Conservation (phyloP, 2,888 invertebrate genomes). For the Drosophila nr. medialis region DNA sequence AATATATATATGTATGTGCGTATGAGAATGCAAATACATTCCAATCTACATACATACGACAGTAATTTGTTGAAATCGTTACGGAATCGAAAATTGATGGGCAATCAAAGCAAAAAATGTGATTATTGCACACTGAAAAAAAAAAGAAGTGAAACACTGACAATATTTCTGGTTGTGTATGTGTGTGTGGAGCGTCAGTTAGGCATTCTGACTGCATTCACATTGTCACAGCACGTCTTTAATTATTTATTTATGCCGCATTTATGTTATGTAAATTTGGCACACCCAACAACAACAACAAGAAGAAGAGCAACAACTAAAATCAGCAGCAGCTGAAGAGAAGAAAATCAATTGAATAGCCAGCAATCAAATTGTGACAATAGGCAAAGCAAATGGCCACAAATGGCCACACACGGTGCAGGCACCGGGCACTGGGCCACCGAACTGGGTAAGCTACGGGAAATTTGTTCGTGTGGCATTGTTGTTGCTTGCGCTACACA, state of each 20-base stretch:
- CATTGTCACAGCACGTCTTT: slow-evolving; percentile 72
- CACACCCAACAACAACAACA: slow-evolving; percentile 41
- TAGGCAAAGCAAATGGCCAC: slow-evolving; percentile 48
- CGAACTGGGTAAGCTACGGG: slow-evolving; percentile 33
- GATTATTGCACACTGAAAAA: slow-evolving; percentile 7
- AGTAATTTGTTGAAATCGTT: slow-evolving; percentile 20
- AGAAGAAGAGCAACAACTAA: slow-evolving; percentile 39
- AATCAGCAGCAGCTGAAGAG: slow-evolving; percentile 38
- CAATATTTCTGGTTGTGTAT: not conserved
- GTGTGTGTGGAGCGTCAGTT: not conserved
- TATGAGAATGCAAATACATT: too few relatives aligned
- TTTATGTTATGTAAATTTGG: slow-evolving; percentile 81
- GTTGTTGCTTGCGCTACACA: slow-evolving; percentile 24
- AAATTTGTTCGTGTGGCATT: slow-evolving; percentile 5
- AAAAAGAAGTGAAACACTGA: slow-evolving; percentile 4
- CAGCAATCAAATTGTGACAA: slow-evolving; percentile 60
- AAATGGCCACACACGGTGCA: slow-evolving; percentile 41
- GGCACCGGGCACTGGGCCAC: not conserved
- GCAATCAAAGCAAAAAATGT: slow-evolving; percentile 10
- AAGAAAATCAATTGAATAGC: slow-evolving; percentile 70
- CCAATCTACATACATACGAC: not conserved
- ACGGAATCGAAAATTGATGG: slow-evolving; percentile 16
- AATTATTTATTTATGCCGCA: slow-evolving; percentile 80
- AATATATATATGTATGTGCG: not conserved
- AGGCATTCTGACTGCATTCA: slow-evolving; percentile 38